These are phyloP conservation scores for Panurus biarmicus DNA, from an alignment of 2,113 vertebrate species.

Conservation along the genomic window DNA sequence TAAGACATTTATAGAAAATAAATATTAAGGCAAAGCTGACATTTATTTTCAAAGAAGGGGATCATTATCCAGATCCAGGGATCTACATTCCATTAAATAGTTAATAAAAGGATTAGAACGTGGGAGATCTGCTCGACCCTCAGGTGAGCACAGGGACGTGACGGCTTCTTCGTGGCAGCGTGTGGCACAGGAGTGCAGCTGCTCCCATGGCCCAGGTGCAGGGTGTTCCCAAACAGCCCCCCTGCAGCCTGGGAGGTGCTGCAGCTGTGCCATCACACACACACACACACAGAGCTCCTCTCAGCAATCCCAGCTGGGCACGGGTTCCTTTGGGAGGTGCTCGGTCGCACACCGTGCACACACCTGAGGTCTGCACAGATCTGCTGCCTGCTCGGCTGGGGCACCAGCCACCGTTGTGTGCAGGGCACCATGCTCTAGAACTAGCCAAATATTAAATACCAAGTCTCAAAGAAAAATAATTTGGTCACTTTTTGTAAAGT, in stretches of 20 bases:
- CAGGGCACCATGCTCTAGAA: neutral
- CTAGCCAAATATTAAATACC: neutral
- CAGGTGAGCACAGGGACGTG: neutral
- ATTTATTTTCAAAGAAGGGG: constrained; percentile 68
- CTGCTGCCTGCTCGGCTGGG: neutral
- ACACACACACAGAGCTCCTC: neutral
- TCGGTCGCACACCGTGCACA: neutral
- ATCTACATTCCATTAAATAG: constrained; percentile 48
- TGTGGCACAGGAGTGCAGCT: neutral
- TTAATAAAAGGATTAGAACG: constrained; percentile 14
- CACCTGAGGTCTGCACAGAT: neutral
- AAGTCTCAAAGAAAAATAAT: constrained; percentile 21
- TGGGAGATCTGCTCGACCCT: neutral
- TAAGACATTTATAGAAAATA: constrained; percentile 76
- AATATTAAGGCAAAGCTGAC: constrained; percentile 79
- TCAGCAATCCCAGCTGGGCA: neutral
- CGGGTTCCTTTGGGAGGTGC: neutral
- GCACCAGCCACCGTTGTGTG: neutral
- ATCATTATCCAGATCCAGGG: constrained; percentile 55
- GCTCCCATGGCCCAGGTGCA: neutral
- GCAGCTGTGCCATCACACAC: neutral
- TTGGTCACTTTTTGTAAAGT: constrained; percentile 65
- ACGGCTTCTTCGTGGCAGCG: neutral
- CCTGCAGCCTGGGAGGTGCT: neutral
- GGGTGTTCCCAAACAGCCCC: neutral